Evolutionary conservation across 2,797 vertebrate species (phyloP).

Genomic region (Anguilla marmorata): DNA sequence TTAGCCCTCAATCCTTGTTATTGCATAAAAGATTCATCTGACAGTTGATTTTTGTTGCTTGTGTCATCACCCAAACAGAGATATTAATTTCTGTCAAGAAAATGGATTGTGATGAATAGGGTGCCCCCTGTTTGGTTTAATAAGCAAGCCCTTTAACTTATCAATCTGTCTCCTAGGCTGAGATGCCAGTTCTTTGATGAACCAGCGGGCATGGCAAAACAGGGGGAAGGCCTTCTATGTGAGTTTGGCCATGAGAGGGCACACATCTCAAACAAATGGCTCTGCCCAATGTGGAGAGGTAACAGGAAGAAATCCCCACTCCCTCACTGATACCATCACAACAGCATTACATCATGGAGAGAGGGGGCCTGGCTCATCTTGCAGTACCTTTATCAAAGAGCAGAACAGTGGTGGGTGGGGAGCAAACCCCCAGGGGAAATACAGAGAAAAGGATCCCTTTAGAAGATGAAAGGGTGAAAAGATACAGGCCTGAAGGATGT

Average conservation of each 20-base stretch:
- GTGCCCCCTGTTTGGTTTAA: not conserved
- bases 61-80: not conserved
- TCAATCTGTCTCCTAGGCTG: not conserved
- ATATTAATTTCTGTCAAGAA: not conserved
- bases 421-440: not conserved
- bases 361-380: not conserved
- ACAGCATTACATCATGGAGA: conserved; percentile 18
- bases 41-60: not conserved
- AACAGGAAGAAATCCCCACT: not conserved
- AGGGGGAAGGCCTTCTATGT: not conserved
- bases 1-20: not conserved
- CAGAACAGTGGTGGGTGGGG: not conserved
- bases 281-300: not conserved
- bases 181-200: not conserved
- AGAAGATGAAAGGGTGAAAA: not conserved
- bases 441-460: not conserved
- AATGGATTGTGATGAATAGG: not conserved
- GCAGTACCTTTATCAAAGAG: not conserved
- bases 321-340: not conserved
- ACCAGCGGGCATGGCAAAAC: not conserved
- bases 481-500: not conserved
- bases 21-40: not conserved
- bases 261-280: not conserved
- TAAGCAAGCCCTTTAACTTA: not conserved
- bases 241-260: not conserved